Evolutionary conservation across 2,888 invertebrate genomes (phyloP).

Genomic region (Drosophila colorata): DNA sequence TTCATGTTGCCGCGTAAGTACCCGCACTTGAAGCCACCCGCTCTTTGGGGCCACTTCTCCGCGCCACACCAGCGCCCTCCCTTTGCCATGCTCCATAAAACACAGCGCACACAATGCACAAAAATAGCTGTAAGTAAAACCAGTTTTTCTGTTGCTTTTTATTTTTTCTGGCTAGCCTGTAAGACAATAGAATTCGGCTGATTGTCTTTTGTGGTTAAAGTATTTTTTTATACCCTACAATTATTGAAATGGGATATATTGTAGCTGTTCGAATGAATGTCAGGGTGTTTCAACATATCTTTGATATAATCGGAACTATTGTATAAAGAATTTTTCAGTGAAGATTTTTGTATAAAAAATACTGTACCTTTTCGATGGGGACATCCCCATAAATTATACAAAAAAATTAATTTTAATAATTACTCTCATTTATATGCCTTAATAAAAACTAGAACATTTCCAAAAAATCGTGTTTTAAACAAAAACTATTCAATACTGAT

Average conservation of each 20-base stretch:
- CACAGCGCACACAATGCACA: slow-evolving; percentile 30
- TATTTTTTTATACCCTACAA: slow-evolving; percentile 2
- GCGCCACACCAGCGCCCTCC: not conserved
- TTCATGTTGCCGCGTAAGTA: slow-evolving; percentile 37
- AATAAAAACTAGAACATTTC: no score
- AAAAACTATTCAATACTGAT: no score
- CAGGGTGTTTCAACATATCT: no score
- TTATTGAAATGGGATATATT: not conserved
- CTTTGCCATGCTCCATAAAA: slow-evolving; percentile 42
- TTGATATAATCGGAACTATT: no score
- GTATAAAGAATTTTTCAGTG: no score
- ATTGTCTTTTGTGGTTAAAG: slow-evolving; percentile 46
- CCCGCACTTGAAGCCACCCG: slow-evolving; percentile 36
- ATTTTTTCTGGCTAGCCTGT: slow-evolving; percentile 25
- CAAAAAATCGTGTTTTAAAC: no score
- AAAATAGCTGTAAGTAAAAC: slow-evolving; percentile 46
- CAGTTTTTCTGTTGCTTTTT: slow-evolving; percentile 55
- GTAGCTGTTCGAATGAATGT: not conserved
- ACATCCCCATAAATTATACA: no score
- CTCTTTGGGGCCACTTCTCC: slow-evolving; percentile 19
- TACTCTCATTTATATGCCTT: no score
- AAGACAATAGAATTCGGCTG: slow-evolving; percentile 65
- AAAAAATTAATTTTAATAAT: no score
- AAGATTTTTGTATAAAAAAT: no score
- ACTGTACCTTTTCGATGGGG: no score